phyloP scores from a whole-genome alignment of 2,113 vertebrate genomes.

The Prunella fulvescens region DNA sequence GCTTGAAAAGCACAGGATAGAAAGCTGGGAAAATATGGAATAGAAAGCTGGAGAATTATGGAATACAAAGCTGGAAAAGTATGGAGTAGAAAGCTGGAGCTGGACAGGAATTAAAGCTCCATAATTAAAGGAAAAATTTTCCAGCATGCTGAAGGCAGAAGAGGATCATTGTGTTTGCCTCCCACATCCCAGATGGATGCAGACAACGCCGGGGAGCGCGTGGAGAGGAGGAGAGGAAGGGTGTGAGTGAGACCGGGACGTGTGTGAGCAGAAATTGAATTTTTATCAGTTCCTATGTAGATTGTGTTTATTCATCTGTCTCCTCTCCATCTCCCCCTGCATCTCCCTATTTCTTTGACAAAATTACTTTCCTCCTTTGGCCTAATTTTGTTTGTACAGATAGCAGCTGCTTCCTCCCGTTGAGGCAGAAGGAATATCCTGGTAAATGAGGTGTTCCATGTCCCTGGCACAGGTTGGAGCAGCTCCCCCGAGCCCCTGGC shows the following conservation, averaged over 20 bases:
- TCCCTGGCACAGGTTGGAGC: neutral
- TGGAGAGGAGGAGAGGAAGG: slow-evolving; percentile 52
- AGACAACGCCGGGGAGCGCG: neutral
- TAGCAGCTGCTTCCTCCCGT: slow-evolving; percentile 59
- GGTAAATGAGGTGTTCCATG: neutral
- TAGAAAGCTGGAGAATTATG: too few relatives aligned
- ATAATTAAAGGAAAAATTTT: neutral
- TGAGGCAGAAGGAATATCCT: neutral
- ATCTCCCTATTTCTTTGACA: slow-evolving; percentile 51
- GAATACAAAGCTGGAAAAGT: too few relatives aligned
- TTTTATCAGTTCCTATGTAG: slow-evolving; percentile 48
- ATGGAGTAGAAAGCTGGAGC: neutral
- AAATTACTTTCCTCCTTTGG: slow-evolving; percentile 67
- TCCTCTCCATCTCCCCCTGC: slow-evolving; percentile 62
- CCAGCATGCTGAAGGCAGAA: neutral
- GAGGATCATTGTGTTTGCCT: slow-evolving; percentile 61
- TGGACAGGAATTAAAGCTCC: neutral
- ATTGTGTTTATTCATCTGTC: slow-evolving; percentile 69
- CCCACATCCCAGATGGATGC: slow-evolving; percentile 73
- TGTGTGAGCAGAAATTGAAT: slow-evolving; percentile 55
- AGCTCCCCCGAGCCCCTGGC: neutral
- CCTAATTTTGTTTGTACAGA: slow-evolving; percentile 66
- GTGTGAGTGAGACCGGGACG: slow-evolving; percentile 38
- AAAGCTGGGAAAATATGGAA: too few relatives aligned
- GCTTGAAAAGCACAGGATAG: too few relatives aligned